phyloP scores from a whole-genome alignment of 2,888 invertebrate species.

The Crepidodera aurea region DNA sequence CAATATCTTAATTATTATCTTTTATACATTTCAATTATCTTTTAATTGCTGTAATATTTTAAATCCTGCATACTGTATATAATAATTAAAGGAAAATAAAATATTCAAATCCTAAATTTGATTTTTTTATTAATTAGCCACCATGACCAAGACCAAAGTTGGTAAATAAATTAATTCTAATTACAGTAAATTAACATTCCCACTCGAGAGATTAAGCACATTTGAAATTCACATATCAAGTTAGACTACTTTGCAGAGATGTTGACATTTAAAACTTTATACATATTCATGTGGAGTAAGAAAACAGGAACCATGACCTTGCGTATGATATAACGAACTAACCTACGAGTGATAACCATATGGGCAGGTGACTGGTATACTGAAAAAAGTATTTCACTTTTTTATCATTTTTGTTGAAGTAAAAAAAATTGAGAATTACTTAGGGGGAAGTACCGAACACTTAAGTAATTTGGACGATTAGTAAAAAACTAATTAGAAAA shows the following conservation, averaged over 20 bases:
- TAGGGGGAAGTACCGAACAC: no score
- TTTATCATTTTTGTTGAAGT: no score
- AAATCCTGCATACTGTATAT: neutral
- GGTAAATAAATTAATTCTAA: slow-evolving; percentile 32
- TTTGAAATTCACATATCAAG: slow-evolving; percentile 34
- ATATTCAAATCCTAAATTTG: slow-evolving; percentile 19
- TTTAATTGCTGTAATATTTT: slow-evolving; percentile 4
- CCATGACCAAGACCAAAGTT: slow-evolving; percentile 22
- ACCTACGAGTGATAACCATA: slow-evolving; percentile 15
- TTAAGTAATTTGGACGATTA: no score
- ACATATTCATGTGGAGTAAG: slow-evolving; percentile 27
- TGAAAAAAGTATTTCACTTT: no score
- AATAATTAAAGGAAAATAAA: slow-evolving; percentile 9
- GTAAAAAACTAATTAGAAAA: no score
- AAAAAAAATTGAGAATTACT: no score
- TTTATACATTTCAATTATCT: neutral
- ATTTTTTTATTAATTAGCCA: slow-evolving; percentile 24
- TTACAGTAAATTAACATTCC: slow-evolving; percentile 32
- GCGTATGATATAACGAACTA: slow-evolving; percentile 27
- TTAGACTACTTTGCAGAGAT: slow-evolving; percentile 32
- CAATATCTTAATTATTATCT: no score
- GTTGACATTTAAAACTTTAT: slow-evolving; percentile 32
- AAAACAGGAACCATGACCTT: slow-evolving; percentile 35
- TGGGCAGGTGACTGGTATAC: no score
- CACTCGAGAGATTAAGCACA: slow-evolving; percentile 27